Evolutionary conservation across 2,797 vertebrate species (phyloP).

Genomic region (Oryzias dopingdopingensis): DNA sequence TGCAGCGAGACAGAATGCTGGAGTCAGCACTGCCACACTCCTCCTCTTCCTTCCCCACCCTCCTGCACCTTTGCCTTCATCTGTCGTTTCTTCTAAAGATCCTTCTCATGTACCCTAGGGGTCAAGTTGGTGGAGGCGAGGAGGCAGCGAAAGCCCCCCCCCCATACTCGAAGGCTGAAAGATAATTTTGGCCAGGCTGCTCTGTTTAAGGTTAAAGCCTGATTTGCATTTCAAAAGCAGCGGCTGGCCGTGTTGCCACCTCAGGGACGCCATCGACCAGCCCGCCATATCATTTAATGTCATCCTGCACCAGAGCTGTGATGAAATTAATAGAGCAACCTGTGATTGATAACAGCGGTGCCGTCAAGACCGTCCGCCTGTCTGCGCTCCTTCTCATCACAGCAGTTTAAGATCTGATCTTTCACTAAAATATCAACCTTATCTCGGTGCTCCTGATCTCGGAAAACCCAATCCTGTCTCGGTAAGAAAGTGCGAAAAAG

Average conservation of each 20-base stretch:
- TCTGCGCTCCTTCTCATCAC: slow-evolving; percentile 5
- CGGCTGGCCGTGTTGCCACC: slow-evolving; percentile 58
- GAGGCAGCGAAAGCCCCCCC: slow-evolving; percentile 36
- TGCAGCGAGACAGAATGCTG: slow-evolving; percentile 62
- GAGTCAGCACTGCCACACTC: slow-evolving; percentile 57
- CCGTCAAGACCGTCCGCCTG: slow-evolving; percentile 35
- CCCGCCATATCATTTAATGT: slow-evolving; percentile 81
- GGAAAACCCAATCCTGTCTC: neutral
- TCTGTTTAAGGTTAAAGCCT: slow-evolving; percentile 83
- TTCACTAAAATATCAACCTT: slow-evolving; percentile 3
- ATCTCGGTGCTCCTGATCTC: slow-evolving; percentile 17
- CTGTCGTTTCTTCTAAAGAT: slow-evolving; percentile 69
- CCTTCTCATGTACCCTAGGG: slow-evolving; percentile 62
- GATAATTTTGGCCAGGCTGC: slow-evolving; percentile 62
- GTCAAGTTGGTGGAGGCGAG: slow-evolving; percentile 45
- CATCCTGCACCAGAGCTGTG: slow-evolving; percentile 72
- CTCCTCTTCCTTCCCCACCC: slow-evolving; percentile 16
- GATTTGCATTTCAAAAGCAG: slow-evolving; percentile 85
- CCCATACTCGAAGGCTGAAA: slow-evolving; percentile 71
- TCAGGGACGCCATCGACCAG: slow-evolving; percentile 66
- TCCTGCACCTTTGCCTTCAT: slow-evolving; percentile 66
- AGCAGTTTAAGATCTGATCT: slow-evolving; percentile 22
- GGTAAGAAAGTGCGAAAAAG: neutral
- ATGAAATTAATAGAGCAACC: slow-evolving; percentile 81
- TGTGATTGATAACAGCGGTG: slow-evolving; percentile 78